Evolutionary conservation across 2,888 invertebrate species (phyloP).

Genomic region (Drosophila phalerata): DNA sequence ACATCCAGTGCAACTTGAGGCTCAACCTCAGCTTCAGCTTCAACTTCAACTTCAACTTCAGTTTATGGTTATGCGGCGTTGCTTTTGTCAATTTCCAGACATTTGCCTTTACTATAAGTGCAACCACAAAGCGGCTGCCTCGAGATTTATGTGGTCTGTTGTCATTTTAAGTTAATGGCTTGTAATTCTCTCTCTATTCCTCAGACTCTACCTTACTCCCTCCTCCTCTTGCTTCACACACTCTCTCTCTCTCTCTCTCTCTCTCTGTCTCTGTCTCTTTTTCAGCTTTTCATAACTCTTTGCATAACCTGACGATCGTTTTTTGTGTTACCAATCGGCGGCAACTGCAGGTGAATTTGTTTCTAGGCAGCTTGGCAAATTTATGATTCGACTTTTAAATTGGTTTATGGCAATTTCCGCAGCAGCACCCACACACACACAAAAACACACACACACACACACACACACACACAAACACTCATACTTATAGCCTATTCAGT

Average conservation of each 20-base stretch:
- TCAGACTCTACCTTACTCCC: conserved; percentile 8
- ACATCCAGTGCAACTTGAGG: conserved; percentile 2
- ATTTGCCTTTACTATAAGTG: conserved; percentile 71
- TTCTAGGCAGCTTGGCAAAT: conserved; percentile 51
- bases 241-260: conserved; percentile 41
- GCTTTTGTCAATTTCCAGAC: conserved; percentile 73
- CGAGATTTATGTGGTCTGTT: conserved; percentile 82
- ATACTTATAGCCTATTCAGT: neutral
- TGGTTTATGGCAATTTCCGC: conserved; percentile 70
- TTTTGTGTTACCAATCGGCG: conserved; percentile 42
- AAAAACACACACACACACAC: conserved; percentile 18
- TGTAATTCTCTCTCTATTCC: conserved; percentile 62
- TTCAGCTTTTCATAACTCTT: conserved; percentile 55
- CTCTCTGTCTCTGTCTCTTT: neutral
- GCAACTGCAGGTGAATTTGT: conserved; percentile 67
- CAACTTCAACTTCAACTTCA: conserved; percentile 9
- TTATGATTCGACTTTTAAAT: conserved; percentile 70
- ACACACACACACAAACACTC: conserved; percentile 14
- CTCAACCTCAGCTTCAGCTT: conserved; percentile 12
- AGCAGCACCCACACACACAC: conserved; percentile 34
- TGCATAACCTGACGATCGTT: conserved; percentile 60
- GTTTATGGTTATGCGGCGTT: conserved; percentile 56
- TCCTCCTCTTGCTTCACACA: conserved; percentile 15
- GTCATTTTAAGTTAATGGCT: conserved; percentile 84
- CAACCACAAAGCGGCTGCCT: conserved; percentile 54